Evolutionary conservation across 2,797 vertebrate species (phyloP).

Genomic region (Poeciliopsis presidionis): DNA sequence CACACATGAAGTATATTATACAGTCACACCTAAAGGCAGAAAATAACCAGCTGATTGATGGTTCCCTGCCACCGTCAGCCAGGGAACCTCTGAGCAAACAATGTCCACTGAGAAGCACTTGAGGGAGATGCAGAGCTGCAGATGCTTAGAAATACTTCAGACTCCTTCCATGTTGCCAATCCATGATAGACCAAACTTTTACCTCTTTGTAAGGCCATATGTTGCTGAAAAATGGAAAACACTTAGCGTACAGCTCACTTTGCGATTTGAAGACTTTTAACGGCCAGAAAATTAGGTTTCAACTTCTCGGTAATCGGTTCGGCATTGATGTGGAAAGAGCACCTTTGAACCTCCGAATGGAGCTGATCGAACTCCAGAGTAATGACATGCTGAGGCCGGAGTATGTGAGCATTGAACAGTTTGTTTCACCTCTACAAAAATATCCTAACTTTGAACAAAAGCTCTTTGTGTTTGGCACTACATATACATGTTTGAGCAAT

Average conservation of each 20-base stretch:
- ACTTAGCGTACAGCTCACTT: neutral
- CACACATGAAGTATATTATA: neutral
- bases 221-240: neutral
- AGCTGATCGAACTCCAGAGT: neutral
- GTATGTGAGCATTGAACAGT: neutral
- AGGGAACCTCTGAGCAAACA: neutral
- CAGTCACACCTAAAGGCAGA: neutral
- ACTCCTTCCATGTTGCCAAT: neutral
- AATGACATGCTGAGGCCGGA: neutral
- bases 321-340: neutral
- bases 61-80: neutral
- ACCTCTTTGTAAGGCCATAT: neutral
- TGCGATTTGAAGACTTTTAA: neutral
- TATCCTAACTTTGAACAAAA: neutral
- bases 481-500: neutral
- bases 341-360: neutral
- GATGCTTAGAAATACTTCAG: neutral
- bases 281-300: neutral
- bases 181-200: neutral
- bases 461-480: neutral
- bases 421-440: neutral
- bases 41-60: neutral
- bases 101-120: neutral
- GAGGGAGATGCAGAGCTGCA: neutral
- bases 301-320: conserved; percentile 1